Base-by-base conservation (phyloP, 2,888 invertebrate species). In the Sphinx pinastri region DNA sequence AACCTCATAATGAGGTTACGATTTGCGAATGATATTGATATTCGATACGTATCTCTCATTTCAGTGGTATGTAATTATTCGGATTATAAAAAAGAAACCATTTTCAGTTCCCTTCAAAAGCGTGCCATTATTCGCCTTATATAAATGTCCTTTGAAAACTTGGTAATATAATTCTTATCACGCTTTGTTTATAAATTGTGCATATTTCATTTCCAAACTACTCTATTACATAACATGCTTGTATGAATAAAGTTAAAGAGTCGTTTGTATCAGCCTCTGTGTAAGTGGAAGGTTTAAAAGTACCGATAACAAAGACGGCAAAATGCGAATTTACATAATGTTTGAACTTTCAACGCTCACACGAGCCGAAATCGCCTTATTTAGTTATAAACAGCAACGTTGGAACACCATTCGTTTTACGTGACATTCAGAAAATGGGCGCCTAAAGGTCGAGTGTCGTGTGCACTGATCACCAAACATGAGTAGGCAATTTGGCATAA, bases 341-440 rank as follows among this genome's bases (percentile, higher is more conserved):
- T 49, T 13, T 49, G 49, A 49, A 49, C 49, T 63, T 63, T 63
- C 49, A 49, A 63, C 47, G 16, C 16, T 1, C 38, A 16, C 47
- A 11, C 38, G 47, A 16, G 11, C 55, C 45, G 11, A 45, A 49
- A 63, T 49, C 6, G 5, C 63, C 63, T 19, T 63, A 63, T 63
- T 49, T 63, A 63, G 63, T 47, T 13, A 49, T 19, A n/a, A 49
- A 63, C 47, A 47, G 8, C n/a, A 12, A 12, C 19, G 63, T 47
- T 63, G 63, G 47, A 63, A 19, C 63, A 49, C 63, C 47, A 49
- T 63, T 45, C 45, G 31, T 59, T 60, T 47, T 47, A 63, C 19
- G 72, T 79, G 85, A 82, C 85, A 83, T 79, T 83, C 81, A 78
- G 74, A 77, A 72, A 74, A 75, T 75, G 74, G 75, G 74, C 68